Base-by-base conservation (phyloP, 2,113 vertebrate species). In the Sphaerodactylus townsendi region DNA sequence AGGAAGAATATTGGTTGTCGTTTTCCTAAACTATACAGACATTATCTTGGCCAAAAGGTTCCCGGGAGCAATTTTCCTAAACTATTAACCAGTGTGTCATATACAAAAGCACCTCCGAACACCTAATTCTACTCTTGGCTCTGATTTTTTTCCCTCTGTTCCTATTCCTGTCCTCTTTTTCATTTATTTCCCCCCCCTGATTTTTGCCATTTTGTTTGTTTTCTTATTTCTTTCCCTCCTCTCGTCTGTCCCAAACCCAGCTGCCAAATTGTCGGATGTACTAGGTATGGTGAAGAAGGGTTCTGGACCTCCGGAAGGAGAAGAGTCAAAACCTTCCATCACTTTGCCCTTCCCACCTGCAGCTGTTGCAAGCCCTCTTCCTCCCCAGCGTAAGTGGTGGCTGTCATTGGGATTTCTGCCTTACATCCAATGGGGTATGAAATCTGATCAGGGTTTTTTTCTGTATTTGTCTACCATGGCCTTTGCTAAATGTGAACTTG, bases 211-310 rank as follows among this genome's bases (percentile, higher is more conserved):
- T 41, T 33, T 56, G 35, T 7, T 11, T 70, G 86, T 62, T 64
- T 85, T 76, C 23, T 48, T n/a, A 65, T 50, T 21, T 39, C 39
- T 74, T 90, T 91, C 65, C 82, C 86, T 17, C 76, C 5, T 88
- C 82, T 92, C 77, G 1, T 86, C 65, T 85, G 81, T 80, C 88
- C 90, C 28, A 0, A n/a, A 50, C 84, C 92, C 95, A 92, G 96
- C 95, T 95, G 95, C 96, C 56, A 95, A 96, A 92, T 94, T 96
- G 91, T 96, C 96, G 82, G 96, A 96, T 91, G 92, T 96, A 89
- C 93, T 97, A 85, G 96, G 96, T 95, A 96, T 95, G 28, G 93
- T 97, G 89, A 95, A 97, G 82, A 95, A 93, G 95, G 95, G 86
- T 90, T 92, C 94, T 1, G 94, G 95, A 84, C 94, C 96, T 86